Base-by-base conservation (phyloP, 2,797 vertebrate genomes). In the Esox lucius region DNA sequence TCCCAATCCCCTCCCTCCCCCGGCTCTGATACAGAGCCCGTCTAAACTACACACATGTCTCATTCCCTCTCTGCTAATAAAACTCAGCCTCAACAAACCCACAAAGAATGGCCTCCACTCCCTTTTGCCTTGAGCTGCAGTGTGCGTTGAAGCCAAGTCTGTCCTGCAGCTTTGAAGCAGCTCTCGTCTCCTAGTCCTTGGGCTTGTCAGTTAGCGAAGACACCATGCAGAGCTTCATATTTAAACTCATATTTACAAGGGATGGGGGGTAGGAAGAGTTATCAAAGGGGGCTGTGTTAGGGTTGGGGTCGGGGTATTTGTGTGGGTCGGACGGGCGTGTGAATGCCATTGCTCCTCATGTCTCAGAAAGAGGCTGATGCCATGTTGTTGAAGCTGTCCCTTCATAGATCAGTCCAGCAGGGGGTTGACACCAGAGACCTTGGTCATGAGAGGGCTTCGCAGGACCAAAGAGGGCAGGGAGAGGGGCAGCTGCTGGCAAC, bases 11-110 rank as follows among this genome's bases (percentile, higher is more conserved):
- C 67, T 46, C 79, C 81, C 77, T 70, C 75, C 85, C 69, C 78
- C 83, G 78, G 82, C 82, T 86, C 81, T 86, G 80, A 91, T 88
- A 85, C 75, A 33, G 71, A 69, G 81, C 86, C 85, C 80, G 59
- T 85, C 83, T 71, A 83, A 91, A 90, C 87, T 85, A 81, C 83
- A 75, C 73, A 78, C 83, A 76, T 77, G 83, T 84, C 86, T 81
- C 78, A 61, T 82, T 80, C 78, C 83, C 76, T 79, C 67, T 70
- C 81, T 61, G 42, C 53, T 46, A n/a, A 64, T 65, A 72, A 87
- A 85, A 85, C 53, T 87, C 81, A 81, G 53, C 35, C 80, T 73
- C 35, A 66, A 53, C 73, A 15, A 56, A 78, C 85, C 86, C 70
- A 2, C 82, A 77, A 53, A 72, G 66, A 74, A 84, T 6, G 76